phyloP scores from a whole-genome alignment of 2,888 invertebrate genomes.

The Drosophila mercatorum region DNA sequence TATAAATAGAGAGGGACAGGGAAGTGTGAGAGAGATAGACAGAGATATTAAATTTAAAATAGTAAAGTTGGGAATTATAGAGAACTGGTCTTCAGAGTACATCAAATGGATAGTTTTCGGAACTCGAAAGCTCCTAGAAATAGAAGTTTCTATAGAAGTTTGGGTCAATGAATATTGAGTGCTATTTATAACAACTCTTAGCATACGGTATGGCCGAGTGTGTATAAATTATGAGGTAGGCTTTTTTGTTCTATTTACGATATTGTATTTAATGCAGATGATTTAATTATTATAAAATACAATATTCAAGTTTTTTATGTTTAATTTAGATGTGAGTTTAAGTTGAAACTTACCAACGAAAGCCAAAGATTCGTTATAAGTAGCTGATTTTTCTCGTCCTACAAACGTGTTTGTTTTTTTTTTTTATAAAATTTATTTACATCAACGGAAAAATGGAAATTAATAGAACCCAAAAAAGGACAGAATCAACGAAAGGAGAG shows the following conservation, averaged over 20 bases:
- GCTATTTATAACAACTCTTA: constrained; percentile 52
- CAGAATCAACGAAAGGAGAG: constrained; percentile 39
- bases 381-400: constrained; percentile 98
- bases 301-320: constrained; percentile 57
- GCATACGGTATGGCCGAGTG: constrained; percentile 54
- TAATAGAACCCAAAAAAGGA: neutral
- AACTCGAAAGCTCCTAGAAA: neutral
- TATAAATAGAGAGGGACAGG: constrained; percentile 4
- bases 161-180: constrained; percentile 16
- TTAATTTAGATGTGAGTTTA: constrained; percentile 79
- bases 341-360: constrained; percentile 93
- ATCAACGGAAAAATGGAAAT: constrained; percentile 42
- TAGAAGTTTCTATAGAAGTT: constrained; percentile 5
- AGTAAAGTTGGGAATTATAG: neutral
- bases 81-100: neutral
- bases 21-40: constrained; percentile 1
- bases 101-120: constrained; percentile 1
- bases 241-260: constrained; percentile 52
- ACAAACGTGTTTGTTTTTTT: constrained; percentile 84
- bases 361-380: constrained; percentile 97
- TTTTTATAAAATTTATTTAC: constrained; percentile 57
- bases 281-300: constrained; percentile 63
- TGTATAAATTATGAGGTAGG: constrained; percentile 70
- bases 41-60: neutral
- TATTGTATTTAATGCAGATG: constrained; percentile 64